A percentile compares a stretch with the other conserved stretches of the same genome.
These are phyloP conservation scores for Taeniopygia guttata DNA, from an alignment of 2,797 vertebrate genomes.

Conservation along the genomic window DNA sequence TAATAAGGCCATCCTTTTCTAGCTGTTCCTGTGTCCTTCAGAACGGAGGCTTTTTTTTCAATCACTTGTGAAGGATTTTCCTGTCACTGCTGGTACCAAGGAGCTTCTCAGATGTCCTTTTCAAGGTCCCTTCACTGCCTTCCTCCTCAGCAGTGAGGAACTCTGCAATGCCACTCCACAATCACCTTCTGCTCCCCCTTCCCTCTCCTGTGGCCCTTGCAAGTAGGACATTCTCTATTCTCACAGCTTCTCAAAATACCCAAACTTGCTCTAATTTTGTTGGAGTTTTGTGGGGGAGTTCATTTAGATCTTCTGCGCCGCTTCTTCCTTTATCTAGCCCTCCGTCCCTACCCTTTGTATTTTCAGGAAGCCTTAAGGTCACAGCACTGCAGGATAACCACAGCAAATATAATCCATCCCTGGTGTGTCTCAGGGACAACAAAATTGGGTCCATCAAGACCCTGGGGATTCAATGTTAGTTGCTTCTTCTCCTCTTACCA, in stretches of 20 bases:
- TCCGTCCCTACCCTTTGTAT: rapidly evolving
- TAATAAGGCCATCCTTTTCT: slow-evolving; percentile 49
- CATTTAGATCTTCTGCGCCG: neutral
- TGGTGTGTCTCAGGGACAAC: neutral
- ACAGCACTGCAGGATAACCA: neutral
- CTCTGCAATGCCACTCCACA: neutral
- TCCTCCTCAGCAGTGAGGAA: neutral
- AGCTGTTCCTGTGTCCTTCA: slow-evolving; percentile 34
- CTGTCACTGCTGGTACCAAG: neutral
- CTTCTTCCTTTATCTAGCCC: neutral
- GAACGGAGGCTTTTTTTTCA: neutral
- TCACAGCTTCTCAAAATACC: neutral
- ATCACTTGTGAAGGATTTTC: neutral
- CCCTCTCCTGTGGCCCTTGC: neutral
- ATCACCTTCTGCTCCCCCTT: neutral
- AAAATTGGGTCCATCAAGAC: neutral
- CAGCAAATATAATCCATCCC: neutral
- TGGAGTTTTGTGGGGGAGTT: neutral
- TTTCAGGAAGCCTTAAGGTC: neutral
- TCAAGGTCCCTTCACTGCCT: neutral
- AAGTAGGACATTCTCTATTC: neutral
- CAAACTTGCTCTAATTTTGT: neutral
- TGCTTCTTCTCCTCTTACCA: neutral
- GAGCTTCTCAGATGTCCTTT: neutral
- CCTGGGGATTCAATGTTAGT: neutral